Evolutionary conservation across 2,113 vertebrate species (phyloP).

Genomic region (Tragelaphus imberbis): DNA sequence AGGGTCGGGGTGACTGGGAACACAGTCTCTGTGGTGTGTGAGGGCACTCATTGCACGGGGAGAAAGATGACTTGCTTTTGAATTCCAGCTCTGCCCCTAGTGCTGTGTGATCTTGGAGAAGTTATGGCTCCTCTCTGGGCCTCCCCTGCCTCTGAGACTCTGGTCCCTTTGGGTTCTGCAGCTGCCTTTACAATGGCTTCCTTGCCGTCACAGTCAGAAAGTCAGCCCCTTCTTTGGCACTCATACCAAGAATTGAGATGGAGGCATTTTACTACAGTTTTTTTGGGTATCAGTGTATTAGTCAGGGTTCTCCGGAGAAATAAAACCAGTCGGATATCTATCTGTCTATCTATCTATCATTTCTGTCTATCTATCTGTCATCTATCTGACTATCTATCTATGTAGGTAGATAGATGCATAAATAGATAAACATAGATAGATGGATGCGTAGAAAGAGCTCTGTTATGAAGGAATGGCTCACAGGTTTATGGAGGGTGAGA

Average conservation of each 20-base stretch:
- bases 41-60: not conserved
- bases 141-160: not conserved
- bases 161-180: not conserved
- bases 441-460: not conserved
- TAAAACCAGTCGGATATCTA: not conserved
- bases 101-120: not conserved
- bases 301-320: not conserved
- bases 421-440: not conserved
- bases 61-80: not conserved
- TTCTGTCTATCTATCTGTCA: not conserved
- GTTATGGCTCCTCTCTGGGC: not conserved
- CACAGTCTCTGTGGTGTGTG: not conserved
- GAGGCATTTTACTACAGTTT: not conserved
- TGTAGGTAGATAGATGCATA: not conserved
- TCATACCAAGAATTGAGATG: not conserved
- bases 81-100: not conserved
- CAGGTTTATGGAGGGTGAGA: not conserved
- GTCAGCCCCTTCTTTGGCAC: not conserved
- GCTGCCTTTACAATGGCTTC: not conserved
- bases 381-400: not conserved
- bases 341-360: not conserved
- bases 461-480: not conserved
- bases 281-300: not conserved
- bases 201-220: not conserved
- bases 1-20: not conserved